Evolutionary conservation across 2,888 invertebrate genomes (phyloP), one percentile per base, ranked within the genome.

Genomic region (Hetaerina titia): DNA sequence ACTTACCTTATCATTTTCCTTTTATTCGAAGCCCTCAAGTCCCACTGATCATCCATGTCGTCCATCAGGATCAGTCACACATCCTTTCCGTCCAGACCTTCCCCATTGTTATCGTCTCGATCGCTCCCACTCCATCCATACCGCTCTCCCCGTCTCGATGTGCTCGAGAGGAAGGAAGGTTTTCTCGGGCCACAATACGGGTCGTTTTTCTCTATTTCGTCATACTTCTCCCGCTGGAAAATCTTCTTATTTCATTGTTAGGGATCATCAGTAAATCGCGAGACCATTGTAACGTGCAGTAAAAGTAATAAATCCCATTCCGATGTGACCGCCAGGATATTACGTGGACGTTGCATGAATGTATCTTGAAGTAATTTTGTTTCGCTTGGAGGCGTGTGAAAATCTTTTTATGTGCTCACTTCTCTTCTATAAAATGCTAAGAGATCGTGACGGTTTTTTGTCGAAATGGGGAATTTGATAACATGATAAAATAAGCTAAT

Each of bases 21-120:
- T 81, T 31, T 31, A 81, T 25, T 31, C 81, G 11, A 31, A 31
- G 81, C 2, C 25, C 31, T 13, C 31, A 31, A 81, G 13, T 25
- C 81, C 31, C 31, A 13, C 25, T 31, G 81, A 81, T 81, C 81
- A 81, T 81, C 81, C 31, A 31, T 22, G 25, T 81, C 81, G 81
- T 81, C 81, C 81, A 81, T 81, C 81, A 81, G 31, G 81, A 81
- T 81, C 81, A 81, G 81, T 81, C 81, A 81, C 31, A 69, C 69
- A 15, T 81, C 81, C n/a, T 31, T 22, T 15, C 81, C 81, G 13
- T 31, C 81, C 9, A 31, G 31, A 81, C 81, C 31, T n/a, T n/a
- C 17, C 19, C 69, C 69, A 69, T 69, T 69, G 69, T 69, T 22
- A n/a, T 69, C 69, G 31, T 81, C 31, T 31, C 81, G 11, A 81